phyloP scores from a whole-genome alignment of 2,113 vertebrate genomes.

The Ornithorhynchus anatinus region DNA sequence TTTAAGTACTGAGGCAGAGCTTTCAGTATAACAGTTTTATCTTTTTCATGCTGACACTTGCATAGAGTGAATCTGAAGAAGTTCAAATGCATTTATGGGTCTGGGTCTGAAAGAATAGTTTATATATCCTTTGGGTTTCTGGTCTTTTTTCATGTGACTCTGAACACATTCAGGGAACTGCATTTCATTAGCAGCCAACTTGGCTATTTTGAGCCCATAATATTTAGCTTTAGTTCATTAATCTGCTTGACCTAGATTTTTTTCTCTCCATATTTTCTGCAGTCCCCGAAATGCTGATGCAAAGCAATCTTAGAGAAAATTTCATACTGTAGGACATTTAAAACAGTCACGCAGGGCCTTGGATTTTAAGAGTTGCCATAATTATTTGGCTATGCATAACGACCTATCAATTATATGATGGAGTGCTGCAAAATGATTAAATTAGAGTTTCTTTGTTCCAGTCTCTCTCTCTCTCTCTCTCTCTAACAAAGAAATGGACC shows the following conservation, averaged over 20 bases:
- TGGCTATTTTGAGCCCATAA: neutral
- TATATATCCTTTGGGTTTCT: neutral
- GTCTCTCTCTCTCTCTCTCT: neutral
- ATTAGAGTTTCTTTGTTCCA: neutral
- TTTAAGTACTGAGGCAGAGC: neutral
- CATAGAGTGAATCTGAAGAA: neutral
- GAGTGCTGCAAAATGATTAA: too few species aligned
- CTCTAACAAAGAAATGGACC: neutral
- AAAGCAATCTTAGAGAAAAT: neutral
- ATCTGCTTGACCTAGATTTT: neutral
- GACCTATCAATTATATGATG: neutral
- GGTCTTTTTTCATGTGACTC: neutral
- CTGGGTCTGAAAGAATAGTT: neutral
- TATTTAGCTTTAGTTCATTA: neutral
- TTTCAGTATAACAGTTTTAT: too few species aligned
- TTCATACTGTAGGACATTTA: neutral
- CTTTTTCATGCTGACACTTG: neutral
- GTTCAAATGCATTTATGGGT: neutral
- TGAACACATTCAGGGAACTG: neutral
- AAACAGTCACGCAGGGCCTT: accelerated
- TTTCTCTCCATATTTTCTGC: neutral
- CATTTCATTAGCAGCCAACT: neutral
- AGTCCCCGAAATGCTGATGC: neutral
- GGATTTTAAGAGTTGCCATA: neutral
- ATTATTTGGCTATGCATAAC: neutral